Evolutionary conservation across 2,113 vertebrate species (phyloP), one percentile per base, ranked within the genome.

Genomic region (Dolichotis patagonum): DNA sequence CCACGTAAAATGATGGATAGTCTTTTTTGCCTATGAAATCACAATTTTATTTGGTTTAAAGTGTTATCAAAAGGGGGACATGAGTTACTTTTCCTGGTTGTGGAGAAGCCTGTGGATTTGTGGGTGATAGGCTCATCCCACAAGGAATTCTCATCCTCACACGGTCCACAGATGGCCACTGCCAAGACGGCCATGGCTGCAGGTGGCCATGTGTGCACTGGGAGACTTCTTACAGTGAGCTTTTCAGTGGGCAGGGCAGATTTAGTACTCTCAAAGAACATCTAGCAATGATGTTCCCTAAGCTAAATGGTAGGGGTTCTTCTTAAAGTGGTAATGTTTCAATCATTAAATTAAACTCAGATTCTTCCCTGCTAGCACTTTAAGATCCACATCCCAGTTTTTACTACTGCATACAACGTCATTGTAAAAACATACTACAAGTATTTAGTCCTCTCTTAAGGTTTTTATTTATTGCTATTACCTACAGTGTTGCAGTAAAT

Each of bases 381-480:
- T 30, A 0, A 12, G 32, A 60, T 26, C 46, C 69, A 83, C 30
- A 28, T 83, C 69, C 17, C 69, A 67, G 3, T 65, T 52, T 83
- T 85, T 60, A 43, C 32, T 19, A 43, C 7, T 30, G 16, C 12
- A 49, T 41, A 30, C 12, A 62, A 28, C 28, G 71, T 54, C 63
- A 28, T 28, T 69, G 10, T 81, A 52, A 94, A 95, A 92, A 43
- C 30, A 81, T 2, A 63, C 10, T 28, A 73, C 24, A 49, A 88
- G 87, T 80, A 89, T 32, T 77, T 67, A 92, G 46, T 65, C 52
- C 4, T 3, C 56, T 75, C 73, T 85, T 78, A 94, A 84, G 43
- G 7, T 67, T 96, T 96, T 81, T 32, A 8, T 85, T 93, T 67
- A 88, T 43, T 80, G 82, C 77, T 84, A 58, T 81, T 62, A 90